Evolutionary conservation across 2,888 invertebrate genomes (phyloP), one percentile per base, ranked within the genome.

Genomic region (Amitus sp.): DNA sequence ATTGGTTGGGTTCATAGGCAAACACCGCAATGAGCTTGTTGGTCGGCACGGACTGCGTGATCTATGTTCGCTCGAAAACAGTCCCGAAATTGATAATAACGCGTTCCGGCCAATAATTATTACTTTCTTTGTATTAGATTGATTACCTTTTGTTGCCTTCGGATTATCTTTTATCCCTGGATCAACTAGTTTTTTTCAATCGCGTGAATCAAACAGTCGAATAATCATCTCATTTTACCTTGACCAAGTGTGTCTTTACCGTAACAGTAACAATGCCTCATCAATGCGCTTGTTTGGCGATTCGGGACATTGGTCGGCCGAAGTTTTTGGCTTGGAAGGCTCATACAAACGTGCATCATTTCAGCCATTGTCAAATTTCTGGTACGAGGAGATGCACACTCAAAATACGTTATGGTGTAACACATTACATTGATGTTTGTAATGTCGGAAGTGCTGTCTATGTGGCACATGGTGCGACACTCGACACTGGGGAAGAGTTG

Each of bases 401-500:
- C 45, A n/a, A n/a, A 28, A 30, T 39, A 23, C 48, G 18, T 43
- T 37, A 15, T 20, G 37, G 49, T 50, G 49, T 40, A 39, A 49
- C 49, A 50, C 43, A 48, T 55, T 55, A 49, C 37, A 48, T 17
- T 48, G 34, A 27, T 34, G 37, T 19, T 23, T 39, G 53, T 28
- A 47, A 40, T 39, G 53, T 18, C 47, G 61, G 62, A 70, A 68
- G 64, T 63, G 58, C 52, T 66, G 65, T 67, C 68, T 65, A 70
- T 53, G 49, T 33, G 33, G 54, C 69, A 65, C 61, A 62, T 55
- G 62, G 66, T 52, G 49, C 59, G 46, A 60, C 57, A 65, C 68
- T 65, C 60, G 66, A 68, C 62, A 47, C 40, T 34, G 34, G 39
- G 47, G 47, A 55, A 50, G 50, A 61, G 62, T 64, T 55, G 56